Base-by-base conservation (phyloP, 2,113 vertebrate species). In the Xyrauchen texanus region DNA sequence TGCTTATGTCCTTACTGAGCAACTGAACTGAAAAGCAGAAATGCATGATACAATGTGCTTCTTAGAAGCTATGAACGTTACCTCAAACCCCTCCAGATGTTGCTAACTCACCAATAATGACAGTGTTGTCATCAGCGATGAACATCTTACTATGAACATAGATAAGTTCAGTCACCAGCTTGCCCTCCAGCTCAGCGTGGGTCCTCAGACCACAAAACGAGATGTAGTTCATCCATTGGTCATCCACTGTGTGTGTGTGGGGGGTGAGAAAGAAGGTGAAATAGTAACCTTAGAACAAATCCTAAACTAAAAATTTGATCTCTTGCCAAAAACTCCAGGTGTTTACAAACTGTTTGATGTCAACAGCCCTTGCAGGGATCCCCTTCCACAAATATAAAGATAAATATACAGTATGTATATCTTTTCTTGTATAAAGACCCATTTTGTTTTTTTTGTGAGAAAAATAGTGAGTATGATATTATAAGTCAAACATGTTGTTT, bases 101-200 rank as follows among this genome's bases (percentile, higher is more conserved):
- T 7, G 7, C 16, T 51, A 57, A 86, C 97, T 92, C 79, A 99
- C 98, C 98, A 0, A 99, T 98, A 86, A 99, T 96, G 86, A 99
- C 96, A 0, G 95, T 98, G 91, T 95, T 94, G 90, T 99, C 98
- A 78, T 99, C 98, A 2, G 92, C 96, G 70, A 99, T 98, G 66
- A 99, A 92, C 91, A 99, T 86, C 90, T 99, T 99, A 94, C 97
- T 99, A 91, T 99, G 98, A 79, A 99, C 96, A 6, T 99, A 99
- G 90, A 99, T 97, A 84, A 99, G 95, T 87, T 99, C 98, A 0
- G 96, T 97, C 76, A 99, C 94, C 0, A 98, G 92, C 1, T 89
- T 95, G 12, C 96, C 96, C 84, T 97, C 96, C 83, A 99, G 85
- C 85, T 97, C 96, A 0, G 96, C 92, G 0, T 98, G 95, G 11